A percentile compares a stretch with the other conserved stretches of the same genome.
Conservation (phyloP, 1,140 invertebrate species). For the Dendroctonus valens region DNA sequence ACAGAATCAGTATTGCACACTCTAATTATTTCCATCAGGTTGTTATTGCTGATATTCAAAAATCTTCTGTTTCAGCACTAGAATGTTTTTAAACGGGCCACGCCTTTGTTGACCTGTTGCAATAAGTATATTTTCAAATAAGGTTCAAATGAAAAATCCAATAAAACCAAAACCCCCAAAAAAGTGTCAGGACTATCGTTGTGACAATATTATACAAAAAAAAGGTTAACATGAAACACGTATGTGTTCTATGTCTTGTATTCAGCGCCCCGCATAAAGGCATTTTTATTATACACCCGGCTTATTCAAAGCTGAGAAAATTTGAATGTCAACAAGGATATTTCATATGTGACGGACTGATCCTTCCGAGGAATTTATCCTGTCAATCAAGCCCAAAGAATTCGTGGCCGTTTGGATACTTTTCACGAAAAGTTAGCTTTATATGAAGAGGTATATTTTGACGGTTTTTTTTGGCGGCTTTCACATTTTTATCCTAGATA, state of each 20-base stretch:
- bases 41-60: too few species aligned
- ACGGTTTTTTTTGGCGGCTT: too few species aligned
- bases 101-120: too few species aligned
- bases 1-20: too few species aligned
- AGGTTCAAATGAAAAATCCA: too few species aligned
- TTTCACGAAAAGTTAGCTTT: not conserved
- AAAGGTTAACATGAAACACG: conserved; percentile 18
- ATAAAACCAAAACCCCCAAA: not conserved
- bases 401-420: conserved; percentile 17
- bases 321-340: conserved; percentile 48
- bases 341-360: conserved; percentile 39
- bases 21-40: too few species aligned
- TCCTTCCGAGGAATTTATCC: conserved; percentile 35
- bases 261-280: conserved; percentile 5
- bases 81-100: too few species aligned
- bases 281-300: conserved; percentile 40
- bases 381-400: conserved; percentile 35
- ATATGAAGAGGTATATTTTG: not conserved
- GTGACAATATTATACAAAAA: conserved; percentile 8
- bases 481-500: too few species aligned
- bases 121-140: too few species aligned
- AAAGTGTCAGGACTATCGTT: not conserved
- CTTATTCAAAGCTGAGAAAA: conserved; percentile 43
- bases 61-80: too few species aligned
- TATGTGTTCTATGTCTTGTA: conserved; percentile 15